Evolutionary conservation across 1,140 invertebrate species (phyloP).

Genomic region (Ridgeia piscesae): DNA sequence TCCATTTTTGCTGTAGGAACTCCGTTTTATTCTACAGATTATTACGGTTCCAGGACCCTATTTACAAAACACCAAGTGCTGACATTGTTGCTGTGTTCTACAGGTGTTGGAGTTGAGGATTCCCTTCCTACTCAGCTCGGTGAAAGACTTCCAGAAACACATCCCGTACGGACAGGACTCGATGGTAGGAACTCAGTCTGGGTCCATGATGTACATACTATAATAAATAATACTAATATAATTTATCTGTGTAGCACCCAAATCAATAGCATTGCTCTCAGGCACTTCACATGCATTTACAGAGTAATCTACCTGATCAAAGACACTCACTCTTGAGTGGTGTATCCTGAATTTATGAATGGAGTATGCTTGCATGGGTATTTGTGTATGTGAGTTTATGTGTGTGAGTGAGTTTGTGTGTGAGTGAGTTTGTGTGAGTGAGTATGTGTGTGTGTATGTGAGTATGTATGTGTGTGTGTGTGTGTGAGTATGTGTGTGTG

Average conservation of each 20-base stretch:
- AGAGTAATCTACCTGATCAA: background rate
- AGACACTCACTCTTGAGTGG: background rate
- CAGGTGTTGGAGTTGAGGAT: slow-evolving; percentile 82
- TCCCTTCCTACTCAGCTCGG: slow-evolving; percentile 94
- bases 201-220: background rate
- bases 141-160: slow-evolving; percentile 92
- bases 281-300: no score
- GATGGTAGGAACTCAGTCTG: slow-evolving; percentile 64
- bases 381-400: no score
- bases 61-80: no score
- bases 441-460: background rate
- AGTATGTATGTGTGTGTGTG: background rate
- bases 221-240: background rate
- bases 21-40: no score
- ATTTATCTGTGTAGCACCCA: no score
- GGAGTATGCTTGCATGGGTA: background rate
- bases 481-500: background rate
- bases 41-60: no score
- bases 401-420: no score
- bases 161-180: slow-evolving; percentile 78
- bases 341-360: background rate
- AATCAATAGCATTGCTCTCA: no score
- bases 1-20: no score
- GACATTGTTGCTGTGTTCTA: slow-evolving; percentile 1
- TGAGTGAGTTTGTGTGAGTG: no score